phyloP scores from a whole-genome alignment of 2,888 invertebrate genomes.

The Dolichopus griseipennis region DNA sequence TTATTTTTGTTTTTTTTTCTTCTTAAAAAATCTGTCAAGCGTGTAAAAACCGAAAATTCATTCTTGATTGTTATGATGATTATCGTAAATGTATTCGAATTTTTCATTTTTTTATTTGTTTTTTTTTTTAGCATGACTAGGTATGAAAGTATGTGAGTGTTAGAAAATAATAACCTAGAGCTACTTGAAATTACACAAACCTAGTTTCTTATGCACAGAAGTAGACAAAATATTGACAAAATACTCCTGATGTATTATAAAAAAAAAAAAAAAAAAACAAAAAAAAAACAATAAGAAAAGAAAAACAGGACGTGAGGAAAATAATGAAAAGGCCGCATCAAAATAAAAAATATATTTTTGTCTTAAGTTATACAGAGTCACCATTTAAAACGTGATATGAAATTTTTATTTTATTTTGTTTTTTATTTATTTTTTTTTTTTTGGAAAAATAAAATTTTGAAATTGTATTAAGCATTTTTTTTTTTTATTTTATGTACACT shows the following conservation, averaged over 20 bases:
- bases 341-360: not conserved
- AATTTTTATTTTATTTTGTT: not conserved
- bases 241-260: not conserved
- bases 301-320: not conserved
- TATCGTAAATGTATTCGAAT: not conserved
- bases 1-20: not conserved
- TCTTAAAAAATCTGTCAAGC: not conserved
- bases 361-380: slow-evolving; percentile 4
- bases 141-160: not conserved
- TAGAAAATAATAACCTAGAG: slow-evolving; percentile 1
- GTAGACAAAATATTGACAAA: slow-evolving; percentile 1
- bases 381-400: slow-evolving; percentile 1
- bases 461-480: too few species aligned
- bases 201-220: not conserved
- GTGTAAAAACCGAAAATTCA: slow-evolving; percentile 1
- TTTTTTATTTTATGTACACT: too few species aligned
- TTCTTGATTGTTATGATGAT: slow-evolving; percentile 3
- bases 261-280: not conserved
- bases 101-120: not conserved
- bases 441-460: not conserved
- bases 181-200: not conserved
- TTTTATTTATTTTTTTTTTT: not conserved
- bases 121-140: not conserved
- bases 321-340: not conserved
- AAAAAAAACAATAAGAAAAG: too few species aligned